Conservation (phyloP, 2,113 vertebrate species). For the Tautogolabrus adspersus region DNA sequence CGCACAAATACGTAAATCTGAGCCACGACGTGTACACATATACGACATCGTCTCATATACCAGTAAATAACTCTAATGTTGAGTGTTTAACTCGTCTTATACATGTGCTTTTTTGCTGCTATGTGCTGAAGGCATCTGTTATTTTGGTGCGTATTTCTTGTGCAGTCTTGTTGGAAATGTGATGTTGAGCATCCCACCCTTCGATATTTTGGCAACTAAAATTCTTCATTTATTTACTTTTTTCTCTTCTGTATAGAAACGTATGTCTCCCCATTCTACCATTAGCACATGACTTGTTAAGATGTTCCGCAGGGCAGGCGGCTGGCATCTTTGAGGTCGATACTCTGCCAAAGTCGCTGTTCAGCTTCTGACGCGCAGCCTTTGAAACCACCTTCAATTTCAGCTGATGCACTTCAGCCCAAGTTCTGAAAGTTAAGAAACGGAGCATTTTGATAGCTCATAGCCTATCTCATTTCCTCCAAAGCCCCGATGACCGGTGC, state of each 20-base stretch:
- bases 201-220: neutral
- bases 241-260: slow-evolving; percentile 1
- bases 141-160: neutral
- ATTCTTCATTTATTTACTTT: slow-evolving; percentile 6
- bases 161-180: neutral
- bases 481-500: slow-evolving; percentile 60
- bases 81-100: neutral
- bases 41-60: neutral
- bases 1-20: slow-evolving; percentile 4
- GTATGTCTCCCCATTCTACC: slow-evolving; percentile 14
- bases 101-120: neutral
- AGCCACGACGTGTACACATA: neutral
- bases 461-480: slow-evolving; percentile 67
- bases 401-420: slow-evolving; percentile 52
- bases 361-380: slow-evolving; percentile 38
- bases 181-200: neutral
- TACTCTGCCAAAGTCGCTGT: slow-evolving; percentile 40
- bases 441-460: slow-evolving; percentile 36
- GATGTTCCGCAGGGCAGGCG: slow-evolving; percentile 40
- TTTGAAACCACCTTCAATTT: slow-evolving; percentile 70
- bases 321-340: slow-evolving; percentile 30
- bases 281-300: slow-evolving; percentile 25
- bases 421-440: slow-evolving; percentile 45
- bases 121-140: neutral
- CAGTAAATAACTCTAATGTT: too few species aligned